These are phyloP conservation scores for Odontamblyopus rebecca DNA, from an alignment of 2,797 vertebrate genomes.

Conservation along the genomic window DNA sequence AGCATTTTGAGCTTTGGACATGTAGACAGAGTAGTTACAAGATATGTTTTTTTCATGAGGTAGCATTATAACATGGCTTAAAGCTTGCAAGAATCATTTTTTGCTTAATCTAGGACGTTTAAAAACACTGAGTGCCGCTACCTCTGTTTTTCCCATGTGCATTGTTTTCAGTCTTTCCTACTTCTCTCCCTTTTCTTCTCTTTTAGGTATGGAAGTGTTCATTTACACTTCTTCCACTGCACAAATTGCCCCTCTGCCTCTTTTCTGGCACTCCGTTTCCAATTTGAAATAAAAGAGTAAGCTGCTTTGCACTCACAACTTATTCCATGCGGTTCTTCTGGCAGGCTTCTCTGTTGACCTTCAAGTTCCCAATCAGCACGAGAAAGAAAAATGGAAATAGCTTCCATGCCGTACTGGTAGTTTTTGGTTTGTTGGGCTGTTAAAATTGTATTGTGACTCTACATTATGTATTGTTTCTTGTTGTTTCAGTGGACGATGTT, in stretches of 20 bases:
- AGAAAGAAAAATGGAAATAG: conserved; percentile 66
- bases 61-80: too few relatives aligned
- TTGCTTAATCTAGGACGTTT: too few relatives aligned
- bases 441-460: conserved; percentile 48
- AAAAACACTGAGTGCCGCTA: background rate
- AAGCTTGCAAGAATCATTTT: too few relatives aligned
- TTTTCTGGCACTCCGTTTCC: conserved; percentile 63
- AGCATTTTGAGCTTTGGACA: too few relatives aligned
- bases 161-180: conserved; percentile 12
- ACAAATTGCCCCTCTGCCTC: conserved; percentile 71
- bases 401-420: conserved; percentile 35
- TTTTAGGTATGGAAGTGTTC: conserved; percentile 62
- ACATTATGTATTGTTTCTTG: conserved; percentile 24
- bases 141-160: conserved; percentile 51
- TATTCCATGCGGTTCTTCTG: conserved; percentile 61
- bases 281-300: conserved; percentile 69
- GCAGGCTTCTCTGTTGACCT: conserved; percentile 68
- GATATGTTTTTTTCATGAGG: too few relatives aligned
- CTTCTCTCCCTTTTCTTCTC: conserved; percentile 23
- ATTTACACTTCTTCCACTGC: conserved; percentile 66
- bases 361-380: conserved; percentile 70
- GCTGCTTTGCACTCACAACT: conserved; percentile 60
- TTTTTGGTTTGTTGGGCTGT: conserved; percentile 51
- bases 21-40: too few relatives aligned
- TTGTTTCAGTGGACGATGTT: conserved; percentile 83